Evolutionary conservation across 2,113 vertebrate genomes (phyloP).

Genomic region (Hylia prasina): DNA sequence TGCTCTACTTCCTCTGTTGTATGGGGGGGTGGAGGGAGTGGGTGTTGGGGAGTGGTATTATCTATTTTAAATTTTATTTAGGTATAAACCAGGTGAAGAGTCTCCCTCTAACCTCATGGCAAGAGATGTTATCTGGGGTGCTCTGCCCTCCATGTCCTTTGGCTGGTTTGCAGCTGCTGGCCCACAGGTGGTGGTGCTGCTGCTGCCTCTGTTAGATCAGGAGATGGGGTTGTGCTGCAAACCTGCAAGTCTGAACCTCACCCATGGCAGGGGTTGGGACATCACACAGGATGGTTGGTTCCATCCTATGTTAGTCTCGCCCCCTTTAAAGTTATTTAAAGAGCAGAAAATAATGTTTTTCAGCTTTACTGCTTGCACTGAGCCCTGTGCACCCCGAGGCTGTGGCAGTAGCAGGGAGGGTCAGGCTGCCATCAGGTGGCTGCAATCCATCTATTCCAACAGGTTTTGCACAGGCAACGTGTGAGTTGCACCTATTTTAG

Average conservation of each 20-base stretch:
- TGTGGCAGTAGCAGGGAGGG: background rate
- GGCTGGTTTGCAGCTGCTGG: background rate
- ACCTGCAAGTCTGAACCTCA: background rate
- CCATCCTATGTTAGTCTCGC: background rate
- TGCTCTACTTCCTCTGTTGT: background rate
- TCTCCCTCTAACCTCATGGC: background rate
- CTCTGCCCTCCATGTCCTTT: background rate
- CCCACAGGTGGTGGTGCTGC: background rate
- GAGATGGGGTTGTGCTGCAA: background rate
- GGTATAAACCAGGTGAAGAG: background rate
- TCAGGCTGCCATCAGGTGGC: background rate
- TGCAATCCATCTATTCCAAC: background rate
- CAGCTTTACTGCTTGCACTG: background rate
- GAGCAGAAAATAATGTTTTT: background rate
- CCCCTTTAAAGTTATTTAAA: background rate
- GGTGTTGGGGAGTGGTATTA: too few relatives aligned
- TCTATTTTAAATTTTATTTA: background rate
- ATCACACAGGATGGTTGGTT: background rate
- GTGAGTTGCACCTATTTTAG: background rate
- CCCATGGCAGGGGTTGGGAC: rapidly evolving
- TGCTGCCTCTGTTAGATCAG: background rate
- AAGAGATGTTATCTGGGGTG: background rate
- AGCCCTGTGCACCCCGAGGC: background rate
- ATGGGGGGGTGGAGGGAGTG: rapidly evolving
- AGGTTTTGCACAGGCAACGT: background rate